Evolutionary conservation across 2,113 vertebrate genomes (phyloP), one percentile per base, ranked within the genome.

Genomic region (Leptodactylus fuscus): DNA sequence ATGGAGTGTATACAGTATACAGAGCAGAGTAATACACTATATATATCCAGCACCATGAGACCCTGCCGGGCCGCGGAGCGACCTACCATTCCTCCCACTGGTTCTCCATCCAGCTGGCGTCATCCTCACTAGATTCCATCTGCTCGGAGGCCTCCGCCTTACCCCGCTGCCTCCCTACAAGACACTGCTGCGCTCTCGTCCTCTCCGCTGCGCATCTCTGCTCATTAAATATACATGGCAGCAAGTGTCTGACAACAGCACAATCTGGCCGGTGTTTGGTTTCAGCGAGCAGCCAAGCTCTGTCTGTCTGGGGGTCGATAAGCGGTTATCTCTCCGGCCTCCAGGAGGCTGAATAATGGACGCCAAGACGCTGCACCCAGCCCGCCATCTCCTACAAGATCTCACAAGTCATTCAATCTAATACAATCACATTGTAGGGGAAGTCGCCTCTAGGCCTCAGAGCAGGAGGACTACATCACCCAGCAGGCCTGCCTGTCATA

Each of bases 11-110:
- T 44, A 44, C 4, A 5, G 41, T 44, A 44, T 44, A 9, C 4
- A 44, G 41, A 44, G 41, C 41, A 44, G 4, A 44, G 9, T 44
- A n/a, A 44, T 44, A 9, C 41, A 44, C n/a, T n/a, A n/a, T n/a
- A n/a, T n/a, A n/a, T n/a, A n/a, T n/a, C n/a, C n/a, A n/a, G n/a
- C n/a, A n/a, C n/a, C 8, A n/a, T 1, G 12, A 15, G 60, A 9
- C 67, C 32, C 70, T 22, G n/a, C 41, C 44, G 2, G 44, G 6
- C 77, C 34, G 22, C 27, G 22, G 27, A 29, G 10, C 18, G 13
- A 75, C 96, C 91, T 98, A 99, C 98, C 98, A 99, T 97, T 94
- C 97, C 93, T 99, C 98, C 98, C 98, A 99, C 93, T 96, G 98
- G 89, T 99, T 97, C 93, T 99, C 97, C 95, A 99, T 93, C 97